Evolutionary conservation across 2,888 invertebrate genomes (phyloP), one percentile per base, ranked within the genome.

Genomic region (Chymomyza caudatula): DNA sequence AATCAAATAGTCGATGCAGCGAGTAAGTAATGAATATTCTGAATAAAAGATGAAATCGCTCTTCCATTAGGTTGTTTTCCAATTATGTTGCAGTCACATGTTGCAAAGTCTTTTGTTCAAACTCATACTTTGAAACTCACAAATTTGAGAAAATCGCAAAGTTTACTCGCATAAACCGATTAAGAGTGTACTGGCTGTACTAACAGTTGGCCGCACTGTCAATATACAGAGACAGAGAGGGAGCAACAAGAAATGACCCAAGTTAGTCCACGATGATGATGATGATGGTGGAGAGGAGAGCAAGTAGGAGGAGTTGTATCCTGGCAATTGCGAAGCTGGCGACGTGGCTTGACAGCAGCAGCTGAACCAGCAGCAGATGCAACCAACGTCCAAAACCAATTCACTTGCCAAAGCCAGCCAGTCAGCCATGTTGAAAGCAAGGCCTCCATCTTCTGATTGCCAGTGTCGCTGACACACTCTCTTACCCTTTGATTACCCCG

Each of bases 121-220:
- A n/a, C n/a, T 0, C 6, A 6, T 1, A 25, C 25, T 6, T 25
- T 25, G 6, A 6, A 4, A 25, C 23, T 25, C 6, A 6, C 25
- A 5, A 25, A 1, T 1, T 2, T 2, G 4, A 25, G 25, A 37
- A 37, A 37, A 37, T 37, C 29, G 29, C 29, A 11, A 37, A 37
- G 1, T 37, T 11, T 11, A 1, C 2, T 2, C 29, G 11, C 29
- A 37, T 19, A 47, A 47, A 19, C 19, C 51, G 20, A 51, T 20
- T 3, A 8, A 22, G 6, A 51, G 19, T 20, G 13, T 20, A 20
- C 22, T 17, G 19, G 47, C 44, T 69, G 74, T 69, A 62, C 74
- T 65, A 71, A 71, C 63, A 72, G 75, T 73, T 81, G 69, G 69
- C 81, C 75, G 60, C 75, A 86, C 53, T 69, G 69, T 66, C 81